Percentiles rank a stretch among this genome's conserved stretches.
Evolutionary conservation across 1,140 invertebrate genomes (phyloP).

Genomic region (silkworm (Bombyx mori)): ASM3026992v2 NC_085119.1:11758001-11758500

Average conservation of each 20-base stretch:
- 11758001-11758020: no score
- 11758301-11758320: background rate
- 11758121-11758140: slow-evolving; percentile 13
- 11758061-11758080: slow-evolving; percentile 17
- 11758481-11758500: slow-evolving; percentile 64
- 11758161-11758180: slow-evolving; percentile 1
- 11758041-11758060: slow-evolving; percentile 9
- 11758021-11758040: slow-evolving; percentile 1
- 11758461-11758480: slow-evolving; percentile 47
- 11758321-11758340: slow-evolving; percentile 5
- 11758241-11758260: no score
- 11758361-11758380: slow-evolving; percentile 28
- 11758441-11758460: slow-evolving; percentile 61
- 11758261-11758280: no score
- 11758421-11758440: slow-evolving; percentile 49
- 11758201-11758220: no score
- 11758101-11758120: slow-evolving; percentile 14
- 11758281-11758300: no score
- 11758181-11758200: background rate
- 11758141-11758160: slow-evolving; percentile 6
- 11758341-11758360: slow-evolving; percentile 18
- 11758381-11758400: slow-evolving; percentile 34
- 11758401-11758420: slow-evolving; percentile 42
- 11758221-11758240: no score
- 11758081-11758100: slow-evolving; percentile 20